Base-by-base conservation (phyloP, 2,113 vertebrate species). In the Bubo blakistoni region DNA sequence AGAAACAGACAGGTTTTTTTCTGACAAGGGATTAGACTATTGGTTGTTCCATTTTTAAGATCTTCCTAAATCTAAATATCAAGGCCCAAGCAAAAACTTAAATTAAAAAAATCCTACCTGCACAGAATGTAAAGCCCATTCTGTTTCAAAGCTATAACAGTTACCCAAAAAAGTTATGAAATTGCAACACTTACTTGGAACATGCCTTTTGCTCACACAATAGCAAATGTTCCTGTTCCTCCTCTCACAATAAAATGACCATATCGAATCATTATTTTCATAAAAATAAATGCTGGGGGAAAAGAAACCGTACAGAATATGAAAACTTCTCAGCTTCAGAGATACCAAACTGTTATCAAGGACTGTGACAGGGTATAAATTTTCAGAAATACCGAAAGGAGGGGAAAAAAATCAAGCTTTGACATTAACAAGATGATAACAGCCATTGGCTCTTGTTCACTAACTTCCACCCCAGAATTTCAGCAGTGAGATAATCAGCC, bases 31-130 rank as follows among this genome's bases (percentile, higher is more conserved):
- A 40, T 80, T 51, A 10, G 58, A 17, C 32, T 76, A 36, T 36
- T 81, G 69, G 29, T 88, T 91, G 89, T 92, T 94, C 58, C 61
- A 38, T 91, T 96, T 96, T 84, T 91, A 91, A 79, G 52, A 77
- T 92, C 66, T 87, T 87, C 44, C 58, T 69, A 67, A 81, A 91
- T 78, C 47, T 92, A 78, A 91, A 59, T 91, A 89, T 69, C 66
- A 92, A 82, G 69, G 36, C 49, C 78, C 0, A 46, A 69, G 49
- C 5, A 5, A 58, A 71, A 94, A 84, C 54, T 15, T 6, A 82
- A 92, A 81, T 40, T 7, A 20, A 79, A 85, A 72, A 72, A 52
- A 36, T 34, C 51, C 51, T 77, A 73, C 59, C 81, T 86, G 66
- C 51, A n/a, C 17, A 22, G 57, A 69, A 89, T 81, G 54, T 69